Percentiles rank a stretch among this genome's conserved stretches.
Evolutionary conservation across 2,113 vertebrate species (phyloP).

Genomic region (Pterophyllum scalare): DNA sequence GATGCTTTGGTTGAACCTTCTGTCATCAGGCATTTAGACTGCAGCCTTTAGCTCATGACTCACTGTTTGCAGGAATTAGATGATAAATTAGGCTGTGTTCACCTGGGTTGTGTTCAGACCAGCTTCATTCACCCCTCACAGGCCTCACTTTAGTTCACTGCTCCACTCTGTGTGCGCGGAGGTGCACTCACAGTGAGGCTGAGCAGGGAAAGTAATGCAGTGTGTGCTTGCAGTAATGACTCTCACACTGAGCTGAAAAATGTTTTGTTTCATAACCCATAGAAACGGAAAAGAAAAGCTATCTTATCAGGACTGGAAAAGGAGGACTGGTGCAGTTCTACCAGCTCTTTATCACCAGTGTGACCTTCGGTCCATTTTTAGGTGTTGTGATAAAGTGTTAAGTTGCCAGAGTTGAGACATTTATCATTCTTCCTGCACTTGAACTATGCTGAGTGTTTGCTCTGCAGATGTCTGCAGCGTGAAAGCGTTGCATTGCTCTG

Average conservation of each 20-base stretch:
- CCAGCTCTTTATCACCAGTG: background rate
- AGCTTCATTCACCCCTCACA: background rate
- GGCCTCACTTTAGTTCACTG: fast-evolving
- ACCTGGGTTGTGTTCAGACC: background rate
- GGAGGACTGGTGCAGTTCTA: background rate
- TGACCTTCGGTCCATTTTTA: background rate
- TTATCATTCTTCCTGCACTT: background rate
- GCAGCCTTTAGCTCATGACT: background rate
- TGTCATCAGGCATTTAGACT: background rate
- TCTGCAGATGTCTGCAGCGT: background rate
- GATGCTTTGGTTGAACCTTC: background rate
- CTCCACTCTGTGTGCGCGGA: background rate
- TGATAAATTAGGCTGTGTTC: background rate
- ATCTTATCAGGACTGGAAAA: no score
- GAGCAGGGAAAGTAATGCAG: background rate
- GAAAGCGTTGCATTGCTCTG: background rate
- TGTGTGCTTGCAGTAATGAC: background rate
- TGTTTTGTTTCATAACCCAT: no score
- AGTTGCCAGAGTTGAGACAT: background rate
- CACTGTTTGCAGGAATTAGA: background rate
- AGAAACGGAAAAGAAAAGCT: no score
- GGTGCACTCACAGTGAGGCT: background rate
- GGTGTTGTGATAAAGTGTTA: background rate
- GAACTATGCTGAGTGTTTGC: background rate
- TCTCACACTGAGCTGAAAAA: background rate